Evolutionary conservation across 2,888 invertebrate genomes (phyloP), one percentile per base, ranked within the genome.

Genomic region (Eupithecia inturbata): DNA sequence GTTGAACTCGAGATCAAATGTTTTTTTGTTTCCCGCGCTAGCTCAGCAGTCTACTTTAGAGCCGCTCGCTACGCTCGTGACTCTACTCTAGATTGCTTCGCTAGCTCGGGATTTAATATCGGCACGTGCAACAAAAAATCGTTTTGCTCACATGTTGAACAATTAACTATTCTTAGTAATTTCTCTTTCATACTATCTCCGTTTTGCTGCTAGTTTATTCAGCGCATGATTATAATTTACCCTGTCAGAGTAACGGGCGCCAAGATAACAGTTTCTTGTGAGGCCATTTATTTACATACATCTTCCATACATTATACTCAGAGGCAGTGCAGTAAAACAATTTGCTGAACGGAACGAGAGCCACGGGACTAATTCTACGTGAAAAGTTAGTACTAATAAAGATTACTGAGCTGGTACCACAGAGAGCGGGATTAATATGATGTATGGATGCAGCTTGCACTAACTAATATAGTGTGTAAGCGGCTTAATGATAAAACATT

Each of bases 311-410:
- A 76, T 80, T 79, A 78, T 75, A 76, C 75, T 74, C 70, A 53
- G 79, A 77, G 82, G 81, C 76, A 66, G 66, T 82, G 82, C 79
- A 82, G 82, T 80, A 81, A 82, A 84, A 85, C 87, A 84, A 87
- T 88, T 85, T 81, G 84, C 81, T 79, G 82, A 82, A 77, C 74
- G 68, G 77, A 86, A 89, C 85, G 87, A 85, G 83, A 53, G 73
- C 79, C 82, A 7, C 49, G 88, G 88, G 88, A 88, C 84, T 84
- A 85, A 86, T 88, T 83, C 73, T 75, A 79, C 74, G 83, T 82
- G 87, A 85, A 85, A 89, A 88, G 85, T 88, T 87, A 82, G 80
- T 77, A 79, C 87, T 87, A 86, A 88, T 88, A 88, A 88, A 87
- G 85, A 87, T 87, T 85, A 87, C 82, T 80, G 70, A 39, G 72